A percentile compares a stretch with the other conserved stretches of the same genome.
Conservation (phyloP, 2,113 vertebrate species). For the Rhombomys opimus region DNA sequence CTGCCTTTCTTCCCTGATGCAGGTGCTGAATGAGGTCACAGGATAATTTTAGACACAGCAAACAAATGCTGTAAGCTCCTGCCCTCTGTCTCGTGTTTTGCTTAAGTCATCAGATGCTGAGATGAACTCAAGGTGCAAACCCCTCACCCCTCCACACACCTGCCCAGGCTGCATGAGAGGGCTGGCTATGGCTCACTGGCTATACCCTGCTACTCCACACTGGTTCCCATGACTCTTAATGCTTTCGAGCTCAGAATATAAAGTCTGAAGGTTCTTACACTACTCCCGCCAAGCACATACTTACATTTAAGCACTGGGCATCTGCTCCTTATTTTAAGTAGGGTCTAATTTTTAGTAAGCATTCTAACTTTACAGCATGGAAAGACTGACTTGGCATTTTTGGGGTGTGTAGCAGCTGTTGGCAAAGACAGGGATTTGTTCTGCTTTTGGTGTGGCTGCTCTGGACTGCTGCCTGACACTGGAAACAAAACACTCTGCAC, state of each 20-base stretch:
- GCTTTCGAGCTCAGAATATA: neutral
- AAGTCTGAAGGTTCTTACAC: fast-evolving
- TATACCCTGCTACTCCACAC: neutral
- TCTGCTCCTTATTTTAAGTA: neutral
- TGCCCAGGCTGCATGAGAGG: neutral
- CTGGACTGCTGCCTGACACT: neutral
- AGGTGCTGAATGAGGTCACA: neutral
- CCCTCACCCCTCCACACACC: too few relatives aligned
- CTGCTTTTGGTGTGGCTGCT: neutral
- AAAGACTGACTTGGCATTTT: neutral
- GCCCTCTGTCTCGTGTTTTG: slow-evolving; percentile 32
- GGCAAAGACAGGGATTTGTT: neutral
- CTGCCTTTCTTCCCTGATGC: neutral
- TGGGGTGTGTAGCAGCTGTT: neutral
- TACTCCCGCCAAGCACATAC: neutral
- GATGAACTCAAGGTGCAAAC: neutral
- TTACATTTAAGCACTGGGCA: neutral
- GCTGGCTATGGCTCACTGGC: neutral
- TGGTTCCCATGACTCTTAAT: fast-evolving
- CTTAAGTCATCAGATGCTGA: neutral
- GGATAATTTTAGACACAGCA: slow-evolving; percentile 14
- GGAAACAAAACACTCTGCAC: fast-evolving
- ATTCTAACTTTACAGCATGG: neutral
- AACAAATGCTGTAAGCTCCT: neutral
- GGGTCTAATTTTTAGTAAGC: neutral